These are phyloP conservation scores for Rhagoletis pomonella DNA, from an alignment of 1,140 invertebrate species.

Conservation along the genomic window DNA sequence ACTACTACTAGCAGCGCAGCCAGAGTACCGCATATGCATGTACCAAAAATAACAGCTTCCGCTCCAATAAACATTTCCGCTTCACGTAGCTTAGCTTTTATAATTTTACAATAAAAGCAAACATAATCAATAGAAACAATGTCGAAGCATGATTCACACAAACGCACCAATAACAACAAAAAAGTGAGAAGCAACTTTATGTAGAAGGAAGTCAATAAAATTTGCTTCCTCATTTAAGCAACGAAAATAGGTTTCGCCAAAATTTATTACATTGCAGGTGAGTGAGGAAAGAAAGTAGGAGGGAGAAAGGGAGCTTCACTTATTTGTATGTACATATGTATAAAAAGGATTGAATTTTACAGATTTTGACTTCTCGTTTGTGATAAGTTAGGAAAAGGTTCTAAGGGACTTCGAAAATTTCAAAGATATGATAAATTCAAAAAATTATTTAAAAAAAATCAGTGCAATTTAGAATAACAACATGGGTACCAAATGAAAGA, in stretches of 20 bases:
- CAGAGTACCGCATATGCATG: neutral
- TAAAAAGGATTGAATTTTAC: too few relatives aligned
- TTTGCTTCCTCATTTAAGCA: neutral
- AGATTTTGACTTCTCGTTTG: too few relatives aligned
- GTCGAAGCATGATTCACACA: neutral
- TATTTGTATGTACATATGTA: too few relatives aligned
- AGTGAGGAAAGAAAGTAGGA: neutral
- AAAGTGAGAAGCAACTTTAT: neutral
- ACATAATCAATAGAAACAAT: constrained; percentile 6
- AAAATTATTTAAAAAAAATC: too few relatives aligned
- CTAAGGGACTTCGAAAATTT: too few relatives aligned
- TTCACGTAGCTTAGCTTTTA: constrained; percentile 66
- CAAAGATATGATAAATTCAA: too few relatives aligned
- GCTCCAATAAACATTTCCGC: constrained; percentile 74
- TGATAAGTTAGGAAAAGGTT: too few relatives aligned
- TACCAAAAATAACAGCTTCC: constrained; percentile 74
- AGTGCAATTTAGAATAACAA: too few relatives aligned
- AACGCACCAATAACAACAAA: neutral
- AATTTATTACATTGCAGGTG: neutral
- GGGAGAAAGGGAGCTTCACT: too few relatives aligned
- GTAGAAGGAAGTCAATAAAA: neutral
- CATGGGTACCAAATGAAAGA: too few relatives aligned
- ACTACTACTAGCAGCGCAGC: too few relatives aligned
- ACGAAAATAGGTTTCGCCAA: neutral
- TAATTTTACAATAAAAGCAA: constrained; percentile 31